Conservation (phyloP, 2,888 invertebrate species). For the Dicycla oo region DNA sequence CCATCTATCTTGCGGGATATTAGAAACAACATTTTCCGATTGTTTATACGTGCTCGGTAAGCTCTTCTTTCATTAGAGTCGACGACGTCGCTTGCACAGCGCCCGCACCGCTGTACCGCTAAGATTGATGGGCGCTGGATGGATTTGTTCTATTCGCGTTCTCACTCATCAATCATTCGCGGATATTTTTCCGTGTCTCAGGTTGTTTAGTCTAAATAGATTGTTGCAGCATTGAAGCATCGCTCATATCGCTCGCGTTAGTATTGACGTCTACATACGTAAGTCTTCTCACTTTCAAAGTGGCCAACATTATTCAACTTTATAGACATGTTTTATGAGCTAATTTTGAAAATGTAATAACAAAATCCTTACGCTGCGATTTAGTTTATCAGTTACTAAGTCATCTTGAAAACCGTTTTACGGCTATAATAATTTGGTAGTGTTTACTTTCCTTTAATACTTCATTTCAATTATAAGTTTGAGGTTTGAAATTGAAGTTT, state of each 20-base stretch:
- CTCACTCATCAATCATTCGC: slow-evolving; percentile 89
- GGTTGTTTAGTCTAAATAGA: slow-evolving; percentile 89
- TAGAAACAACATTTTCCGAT: slow-evolving; percentile 87
- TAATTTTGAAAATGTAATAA: slow-evolving; percentile 50
- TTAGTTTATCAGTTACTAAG: slow-evolving; percentile 39
- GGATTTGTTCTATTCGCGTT: slow-evolving; percentile 90
- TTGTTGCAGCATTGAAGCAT: slow-evolving; percentile 84
- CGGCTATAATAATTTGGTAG: slow-evolving; percentile 25
- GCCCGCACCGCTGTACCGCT: slow-evolving; percentile 74
- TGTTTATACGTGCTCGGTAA: slow-evolving; percentile 88
- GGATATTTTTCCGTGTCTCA: slow-evolving; percentile 90
- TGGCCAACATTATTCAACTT: slow-evolving; percentile 63
- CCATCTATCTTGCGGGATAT: slow-evolving; percentile 86
- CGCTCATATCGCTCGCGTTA: slow-evolving; percentile 82
- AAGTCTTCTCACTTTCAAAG: slow-evolving; percentile 57
- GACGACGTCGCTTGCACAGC: slow-evolving; percentile 84
- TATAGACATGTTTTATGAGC: slow-evolving; percentile 62
- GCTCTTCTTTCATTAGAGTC: slow-evolving; percentile 89
- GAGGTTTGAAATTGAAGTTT: slow-evolving; percentile 50
- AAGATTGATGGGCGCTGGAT: slow-evolving; percentile 88
- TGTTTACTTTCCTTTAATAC: slow-evolving; percentile 44
- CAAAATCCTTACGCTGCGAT: slow-evolving; percentile 34
- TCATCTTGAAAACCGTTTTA: slow-evolving; percentile 34
- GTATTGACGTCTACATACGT: slow-evolving; percentile 72
- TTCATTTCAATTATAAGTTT: slow-evolving; percentile 49